Conservation (phyloP, 1,140 invertebrate genomes). For the Arion vulgaris region DNA sequence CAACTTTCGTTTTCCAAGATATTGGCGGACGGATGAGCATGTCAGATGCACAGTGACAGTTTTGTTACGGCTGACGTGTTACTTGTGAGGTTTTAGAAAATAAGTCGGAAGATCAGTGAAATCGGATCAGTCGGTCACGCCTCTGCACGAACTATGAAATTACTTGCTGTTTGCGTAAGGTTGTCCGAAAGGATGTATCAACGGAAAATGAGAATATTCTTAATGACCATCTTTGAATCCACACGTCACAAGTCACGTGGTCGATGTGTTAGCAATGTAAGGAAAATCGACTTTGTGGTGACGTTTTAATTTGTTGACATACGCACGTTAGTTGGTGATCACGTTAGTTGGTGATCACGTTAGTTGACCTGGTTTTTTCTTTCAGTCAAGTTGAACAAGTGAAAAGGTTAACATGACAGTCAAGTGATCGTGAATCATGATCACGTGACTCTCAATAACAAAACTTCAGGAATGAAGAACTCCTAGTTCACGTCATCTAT, state of each 20-base stretch:
- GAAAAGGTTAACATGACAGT: neutral
- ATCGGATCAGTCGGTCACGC: neutral
- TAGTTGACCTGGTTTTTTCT: neutral
- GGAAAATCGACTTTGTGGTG: neutral
- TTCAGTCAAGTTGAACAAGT: neutral
- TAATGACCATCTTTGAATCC: neutral
- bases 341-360: neutral
- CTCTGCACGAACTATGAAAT: slow-evolving; percentile 1
- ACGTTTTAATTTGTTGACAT: neutral
- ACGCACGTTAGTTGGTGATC: neutral
- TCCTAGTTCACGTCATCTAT: neutral
- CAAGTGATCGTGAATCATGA: neutral
- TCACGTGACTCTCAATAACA: neutral
- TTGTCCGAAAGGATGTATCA: neutral
- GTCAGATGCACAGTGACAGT: too few species aligned
- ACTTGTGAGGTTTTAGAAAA: too few species aligned
- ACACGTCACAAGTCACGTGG: neutral
- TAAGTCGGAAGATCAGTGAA: too few species aligned
- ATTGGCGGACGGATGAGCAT: too few species aligned
- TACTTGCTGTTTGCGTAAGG: slow-evolving; percentile 2
- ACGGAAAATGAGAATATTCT: neutral
- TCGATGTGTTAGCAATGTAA: neutral
- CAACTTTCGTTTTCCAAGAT: too few species aligned
- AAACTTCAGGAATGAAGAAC: neutral
- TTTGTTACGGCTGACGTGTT: too few species aligned